A percentile compares a stretch with the other conserved stretches of the same genome.
Evolutionary conservation across 2,888 invertebrate genomes (phyloP).

Genomic region (Epinotia brunnichana): DNA sequence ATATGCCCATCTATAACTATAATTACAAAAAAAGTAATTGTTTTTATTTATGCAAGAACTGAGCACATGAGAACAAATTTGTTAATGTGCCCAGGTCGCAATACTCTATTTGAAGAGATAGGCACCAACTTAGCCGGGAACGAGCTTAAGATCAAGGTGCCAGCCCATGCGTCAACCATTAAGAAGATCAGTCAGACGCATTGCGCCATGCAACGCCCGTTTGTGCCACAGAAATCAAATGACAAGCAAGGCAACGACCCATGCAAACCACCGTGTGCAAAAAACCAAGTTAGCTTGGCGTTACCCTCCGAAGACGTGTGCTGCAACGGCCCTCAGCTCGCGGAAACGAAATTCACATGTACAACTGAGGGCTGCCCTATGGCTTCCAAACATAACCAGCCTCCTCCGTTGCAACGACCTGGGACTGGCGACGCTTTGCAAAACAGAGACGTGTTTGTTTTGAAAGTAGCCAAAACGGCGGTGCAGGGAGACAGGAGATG

Average conservation of each 20-base stretch:
- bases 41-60: conserved; percentile 40
- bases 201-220: conserved; percentile 72
- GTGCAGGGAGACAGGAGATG: conserved; percentile 86
- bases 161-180: conserved; percentile 70
- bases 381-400: conserved; percentile 67
- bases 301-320: conserved; percentile 70
- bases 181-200: conserved; percentile 80
- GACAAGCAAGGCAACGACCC: conserved; percentile 53
- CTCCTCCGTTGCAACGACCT: conserved; percentile 62
- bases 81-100: conserved; percentile 77
- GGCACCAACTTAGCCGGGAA: conserved; percentile 74
- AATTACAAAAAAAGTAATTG: background rate
- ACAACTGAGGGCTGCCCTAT: conserved; percentile 75
- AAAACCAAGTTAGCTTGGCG: conserved; percentile 74
- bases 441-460: conserved; percentile 84
- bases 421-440: conserved; percentile 63
- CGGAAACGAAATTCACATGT: conserved; percentile 74
- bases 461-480: conserved; percentile 87
- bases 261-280: conserved; percentile 72
- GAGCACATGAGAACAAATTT: conserved; percentile 66
- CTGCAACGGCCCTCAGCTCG: conserved; percentile 65
- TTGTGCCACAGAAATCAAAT: conserved; percentile 32
- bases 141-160: conserved; percentile 78
- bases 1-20: background rate
- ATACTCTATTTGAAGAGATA: conserved; percentile 78